Evolutionary conservation across 2,113 vertebrate genomes (phyloP).

Genomic region (Thamnaconus septentrionalis): DNA sequence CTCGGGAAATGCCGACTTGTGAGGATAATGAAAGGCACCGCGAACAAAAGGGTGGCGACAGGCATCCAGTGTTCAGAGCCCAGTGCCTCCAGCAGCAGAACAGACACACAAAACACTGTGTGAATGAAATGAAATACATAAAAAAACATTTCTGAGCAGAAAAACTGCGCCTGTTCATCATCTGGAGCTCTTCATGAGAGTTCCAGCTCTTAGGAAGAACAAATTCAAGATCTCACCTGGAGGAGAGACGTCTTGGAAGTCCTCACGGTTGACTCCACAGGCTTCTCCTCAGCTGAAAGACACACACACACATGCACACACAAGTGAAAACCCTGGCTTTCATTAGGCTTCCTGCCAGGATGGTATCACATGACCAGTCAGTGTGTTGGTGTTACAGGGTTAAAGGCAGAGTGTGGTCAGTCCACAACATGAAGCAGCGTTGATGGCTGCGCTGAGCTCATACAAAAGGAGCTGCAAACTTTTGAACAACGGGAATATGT

Average conservation of each 20-base stretch:
- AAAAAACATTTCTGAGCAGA: not conserved
- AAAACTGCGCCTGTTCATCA: too few species aligned
- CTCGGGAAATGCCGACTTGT: too few species aligned
- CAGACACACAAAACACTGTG: too few species aligned
- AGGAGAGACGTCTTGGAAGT: conserved; percentile 59
- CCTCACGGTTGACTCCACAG: conserved; percentile 44
- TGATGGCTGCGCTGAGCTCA: too few species aligned
- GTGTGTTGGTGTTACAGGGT: not conserved
- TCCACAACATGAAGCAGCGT: conserved; percentile 2
- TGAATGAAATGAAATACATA: not conserved
- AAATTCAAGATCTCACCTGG: conserved; percentile 61
- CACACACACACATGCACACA: conserved; percentile 25
- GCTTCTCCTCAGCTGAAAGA: conserved; percentile 59
- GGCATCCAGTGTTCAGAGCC: too few species aligned
- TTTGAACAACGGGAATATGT: not conserved
- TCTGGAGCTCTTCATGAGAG: too few species aligned
- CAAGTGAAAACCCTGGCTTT: conserved; percentile 1
- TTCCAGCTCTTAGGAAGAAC: not conserved
- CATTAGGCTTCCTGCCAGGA: not conserved
- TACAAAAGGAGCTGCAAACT: not conserved
- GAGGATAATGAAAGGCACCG: too few species aligned
- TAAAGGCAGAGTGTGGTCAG: conserved; percentile 1
- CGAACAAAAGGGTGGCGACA: too few species aligned
- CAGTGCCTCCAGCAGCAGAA: too few species aligned
- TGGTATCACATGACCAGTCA: not conserved